Percentiles rank a stretch among this genome's conserved stretches.
phyloP scores from a whole-genome alignment of 2,113 vertebrate genomes.

The Ifrita kowaldi region DNA sequence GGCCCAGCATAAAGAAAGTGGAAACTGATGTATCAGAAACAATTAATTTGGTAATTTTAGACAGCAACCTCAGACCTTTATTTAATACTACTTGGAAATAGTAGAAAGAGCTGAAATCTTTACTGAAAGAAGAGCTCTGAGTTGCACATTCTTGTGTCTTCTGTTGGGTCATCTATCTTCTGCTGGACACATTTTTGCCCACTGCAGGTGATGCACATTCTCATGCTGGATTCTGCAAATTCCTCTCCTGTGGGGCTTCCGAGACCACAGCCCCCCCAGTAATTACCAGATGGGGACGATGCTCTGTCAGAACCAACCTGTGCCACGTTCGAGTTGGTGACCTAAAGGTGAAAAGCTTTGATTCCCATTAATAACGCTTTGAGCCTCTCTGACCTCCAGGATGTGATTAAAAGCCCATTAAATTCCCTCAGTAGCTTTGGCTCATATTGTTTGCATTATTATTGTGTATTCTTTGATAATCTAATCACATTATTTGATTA shows the following conservation, averaged over 20 bases:
- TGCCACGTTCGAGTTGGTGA: not conserved
- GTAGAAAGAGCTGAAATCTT: not conserved
- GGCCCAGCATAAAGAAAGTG: not conserved
- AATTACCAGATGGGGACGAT: not conserved
- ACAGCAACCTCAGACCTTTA: not conserved
- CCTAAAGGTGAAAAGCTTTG: slow-evolving; percentile 33
- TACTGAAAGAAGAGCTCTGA: not conserved
- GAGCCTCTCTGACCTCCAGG: slow-evolving; percentile 9
- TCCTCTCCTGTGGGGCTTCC: not conserved
- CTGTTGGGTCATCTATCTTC: not conserved
- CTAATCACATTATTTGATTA: not conserved
- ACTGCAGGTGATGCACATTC: not conserved
- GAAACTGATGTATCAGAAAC: not conserved
- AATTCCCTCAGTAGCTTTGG: slow-evolving; percentile 10
- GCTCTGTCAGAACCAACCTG: not conserved
- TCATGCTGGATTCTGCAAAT: not conserved
- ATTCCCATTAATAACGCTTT: not conserved
- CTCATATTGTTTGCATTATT: not conserved
- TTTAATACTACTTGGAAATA: not conserved
- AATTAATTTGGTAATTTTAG: not conserved
- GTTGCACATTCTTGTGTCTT: not conserved
- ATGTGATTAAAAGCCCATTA: slow-evolving; percentile 23
- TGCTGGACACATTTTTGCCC: not conserved
- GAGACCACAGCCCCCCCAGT: not conserved
- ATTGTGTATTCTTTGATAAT: not conserved